A percentile compares a stretch with the other conserved stretches of the same genome.
Conservation (phyloP, 2,797 vertebrate species). For the Tarsius wallacei region DNA sequence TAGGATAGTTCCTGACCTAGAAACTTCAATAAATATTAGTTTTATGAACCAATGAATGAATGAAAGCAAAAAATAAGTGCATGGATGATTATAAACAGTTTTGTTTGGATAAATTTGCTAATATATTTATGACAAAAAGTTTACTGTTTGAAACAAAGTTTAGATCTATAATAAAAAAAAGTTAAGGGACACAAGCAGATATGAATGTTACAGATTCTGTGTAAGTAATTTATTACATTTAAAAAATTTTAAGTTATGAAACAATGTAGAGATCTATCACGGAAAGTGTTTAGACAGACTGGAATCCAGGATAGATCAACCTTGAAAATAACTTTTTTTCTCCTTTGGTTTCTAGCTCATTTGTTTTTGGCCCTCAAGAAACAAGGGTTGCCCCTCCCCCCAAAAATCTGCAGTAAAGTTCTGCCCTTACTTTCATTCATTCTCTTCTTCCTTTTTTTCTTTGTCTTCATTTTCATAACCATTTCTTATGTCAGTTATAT, state of each 20-base stretch:
- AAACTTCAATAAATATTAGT: background rate
- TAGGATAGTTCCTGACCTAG: background rate
- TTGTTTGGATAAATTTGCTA: conserved; percentile 53
- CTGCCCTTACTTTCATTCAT: background rate
- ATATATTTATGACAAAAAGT: conserved; percentile 38
- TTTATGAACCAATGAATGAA: conserved; percentile 13
- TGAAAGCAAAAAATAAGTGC: background rate
- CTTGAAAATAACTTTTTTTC: conserved; percentile 10
- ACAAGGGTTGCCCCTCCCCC: background rate
- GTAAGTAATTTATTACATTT: background rate
- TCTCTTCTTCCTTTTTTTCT: background rate
- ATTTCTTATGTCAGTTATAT: background rate
- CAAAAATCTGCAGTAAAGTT: background rate
- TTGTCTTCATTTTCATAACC: background rate
- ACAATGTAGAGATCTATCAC: background rate
- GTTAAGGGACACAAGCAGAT: background rate
- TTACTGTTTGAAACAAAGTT: conserved; percentile 44
- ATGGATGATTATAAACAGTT: conserved; percentile 2
- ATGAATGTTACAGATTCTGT: background rate
- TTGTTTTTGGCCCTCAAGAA: background rate
- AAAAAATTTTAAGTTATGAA: conserved; percentile 25
- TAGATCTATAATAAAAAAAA: conserved; percentile 84
- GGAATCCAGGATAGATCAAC: background rate
- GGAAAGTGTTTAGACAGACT: background rate
- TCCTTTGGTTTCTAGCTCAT: background rate